Conservation (phyloP, 2,888 invertebrate species). For the Serripes groenlandicus region DNA sequence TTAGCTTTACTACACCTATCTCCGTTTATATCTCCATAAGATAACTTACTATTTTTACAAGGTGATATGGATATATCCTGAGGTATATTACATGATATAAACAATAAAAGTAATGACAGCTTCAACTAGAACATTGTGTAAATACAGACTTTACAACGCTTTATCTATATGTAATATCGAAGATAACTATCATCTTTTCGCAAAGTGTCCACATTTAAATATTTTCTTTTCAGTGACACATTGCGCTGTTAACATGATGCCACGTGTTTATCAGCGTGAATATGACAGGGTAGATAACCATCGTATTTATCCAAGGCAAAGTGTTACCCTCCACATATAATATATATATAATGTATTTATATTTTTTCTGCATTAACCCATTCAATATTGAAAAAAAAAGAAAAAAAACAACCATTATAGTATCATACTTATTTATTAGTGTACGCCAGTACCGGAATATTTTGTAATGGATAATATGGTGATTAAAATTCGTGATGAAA, state of each 20-base stretch:
- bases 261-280: conserved; percentile 9
- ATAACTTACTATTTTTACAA: neutral
- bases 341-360: too few species aligned
- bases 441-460: too few species aligned
- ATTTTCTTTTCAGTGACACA: neutral
- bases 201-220: neutral
- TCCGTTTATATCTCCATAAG: neutral
- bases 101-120: neutral
- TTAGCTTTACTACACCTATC: too few species aligned
- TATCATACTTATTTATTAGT: neutral
- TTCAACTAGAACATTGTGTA: neutral
- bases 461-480: too few species aligned
- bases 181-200: conserved; percentile 6
- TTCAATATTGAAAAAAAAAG: too few species aligned
- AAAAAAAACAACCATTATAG: too few species aligned
- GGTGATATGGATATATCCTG: neutral
- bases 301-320: too few species aligned
- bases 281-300: too few species aligned
- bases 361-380: too few species aligned
- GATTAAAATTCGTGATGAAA: too few species aligned
- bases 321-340: too few species aligned
- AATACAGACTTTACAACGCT: neutral
- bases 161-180: neutral
- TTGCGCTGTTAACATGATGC: neutral
- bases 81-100: neutral